These are phyloP conservation scores for Leptobrachium leishanense DNA, from an alignment of 2,113 vertebrate species.

Conservation along the genomic window DNA sequence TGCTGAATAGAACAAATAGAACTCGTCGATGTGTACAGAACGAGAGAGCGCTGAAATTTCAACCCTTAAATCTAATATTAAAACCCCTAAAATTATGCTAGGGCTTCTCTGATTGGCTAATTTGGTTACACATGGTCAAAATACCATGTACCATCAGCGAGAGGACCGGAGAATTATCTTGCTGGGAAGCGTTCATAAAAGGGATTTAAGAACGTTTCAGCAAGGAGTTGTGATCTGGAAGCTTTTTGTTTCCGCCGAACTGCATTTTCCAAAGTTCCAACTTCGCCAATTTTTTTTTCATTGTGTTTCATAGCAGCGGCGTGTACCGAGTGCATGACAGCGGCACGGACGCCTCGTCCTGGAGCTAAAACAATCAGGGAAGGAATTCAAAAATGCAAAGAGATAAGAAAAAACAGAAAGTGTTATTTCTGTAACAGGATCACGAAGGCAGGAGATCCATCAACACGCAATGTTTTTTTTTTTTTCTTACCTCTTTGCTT, in stretches of 20 bases:
- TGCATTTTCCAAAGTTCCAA: constrained; percentile 14
- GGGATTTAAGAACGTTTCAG: constrained; percentile 4
- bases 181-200: background rate
- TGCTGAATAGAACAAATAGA: too few species aligned
- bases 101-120: too few species aligned
- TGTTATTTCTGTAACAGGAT: constrained; percentile 14
- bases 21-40: too few species aligned
- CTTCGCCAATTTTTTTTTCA: constrained; percentile 4
- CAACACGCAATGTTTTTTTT: background rate
- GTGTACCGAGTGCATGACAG: constrained; percentile 13
- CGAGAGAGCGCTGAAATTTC: too few species aligned
- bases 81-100: too few species aligned
- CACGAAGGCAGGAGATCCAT: constrained; percentile 26
- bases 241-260: constrained; percentile 19
- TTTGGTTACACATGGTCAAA: too few species aligned
- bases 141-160: too few species aligned
- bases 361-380: constrained; percentile 21
- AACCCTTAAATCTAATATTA: too few species aligned
- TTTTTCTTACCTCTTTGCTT: background rate
- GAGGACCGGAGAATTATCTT: too few species aligned
- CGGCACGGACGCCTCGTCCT: background rate
- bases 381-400: constrained; percentile 36
- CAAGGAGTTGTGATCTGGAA: constrained; percentile 15
- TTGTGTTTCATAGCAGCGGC: constrained; percentile 21
- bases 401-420: constrained; percentile 25